Evolutionary conservation across 1,140 invertebrate species (phyloP).

Genomic region (Cotesia vestalis): DNA sequence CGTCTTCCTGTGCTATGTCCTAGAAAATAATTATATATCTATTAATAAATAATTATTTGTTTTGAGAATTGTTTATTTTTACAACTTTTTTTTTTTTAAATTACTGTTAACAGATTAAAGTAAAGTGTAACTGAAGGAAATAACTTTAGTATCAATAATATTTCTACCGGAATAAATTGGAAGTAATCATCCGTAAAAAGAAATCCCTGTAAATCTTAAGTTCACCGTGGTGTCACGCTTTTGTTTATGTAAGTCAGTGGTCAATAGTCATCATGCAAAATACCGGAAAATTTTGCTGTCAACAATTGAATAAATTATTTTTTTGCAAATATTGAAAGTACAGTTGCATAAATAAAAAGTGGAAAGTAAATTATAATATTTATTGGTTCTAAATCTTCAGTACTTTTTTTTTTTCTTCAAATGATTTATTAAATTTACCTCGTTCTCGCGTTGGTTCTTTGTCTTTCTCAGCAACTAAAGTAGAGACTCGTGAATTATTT

Average conservation of each 20-base stretch:
- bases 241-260: conserved; percentile 30
- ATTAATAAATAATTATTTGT: background rate
- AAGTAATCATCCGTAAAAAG: conserved; percentile 45
- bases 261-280: background rate
- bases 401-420: background rate
- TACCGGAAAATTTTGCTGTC: conserved; percentile 1
- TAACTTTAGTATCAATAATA: conserved; percentile 13
- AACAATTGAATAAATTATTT: conserved; percentile 19
- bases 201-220: conserved; percentile 46
- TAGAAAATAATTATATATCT: conserved; percentile 35
- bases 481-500: conserved; percentile 41
- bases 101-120: background rate
- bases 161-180: conserved; percentile 23
- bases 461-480: conserved; percentile 44
- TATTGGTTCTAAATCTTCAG: background rate
- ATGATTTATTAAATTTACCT: conserved; percentile 37
- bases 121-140: conserved; percentile 2
- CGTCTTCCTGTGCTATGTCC: conserved; percentile 48
- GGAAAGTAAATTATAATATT: conserved; percentile 1
- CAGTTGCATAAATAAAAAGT: too few relatives aligned
- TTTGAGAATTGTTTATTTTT: background rate
- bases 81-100: background rate
- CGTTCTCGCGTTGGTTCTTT: conserved; percentile 45
- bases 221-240: conserved; percentile 24
- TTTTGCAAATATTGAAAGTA: conserved; percentile 23